These are phyloP conservation scores for Drosophila mayri DNA, from an alignment of 1,140 invertebrate genomes.

Conservation along the genomic window DNA sequence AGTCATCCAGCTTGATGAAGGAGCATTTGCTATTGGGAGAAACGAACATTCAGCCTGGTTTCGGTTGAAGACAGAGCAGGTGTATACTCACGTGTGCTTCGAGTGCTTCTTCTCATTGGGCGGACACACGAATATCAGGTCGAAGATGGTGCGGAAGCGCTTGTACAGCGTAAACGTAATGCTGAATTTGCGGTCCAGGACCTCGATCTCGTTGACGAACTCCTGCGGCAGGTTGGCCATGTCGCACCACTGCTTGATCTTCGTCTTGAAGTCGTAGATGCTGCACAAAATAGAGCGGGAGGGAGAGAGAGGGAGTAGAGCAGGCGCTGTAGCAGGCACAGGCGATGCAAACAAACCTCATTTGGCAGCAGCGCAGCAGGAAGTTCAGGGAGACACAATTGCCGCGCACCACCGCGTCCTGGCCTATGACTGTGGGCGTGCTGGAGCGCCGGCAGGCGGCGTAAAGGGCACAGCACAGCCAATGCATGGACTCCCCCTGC, in stretches of 20 bases:
- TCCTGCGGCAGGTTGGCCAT: constrained; percentile 95
- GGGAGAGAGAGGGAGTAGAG: neutral
- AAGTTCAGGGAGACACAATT: constrained; percentile 97
- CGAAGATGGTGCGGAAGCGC: constrained; percentile 96
- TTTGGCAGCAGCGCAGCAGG: constrained; percentile 93
- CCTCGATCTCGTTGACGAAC: constrained; percentile 93
- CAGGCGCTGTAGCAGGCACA: neutral
- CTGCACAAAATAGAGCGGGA: constrained; percentile 84
- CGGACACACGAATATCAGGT: constrained; percentile 90
- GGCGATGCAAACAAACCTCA: constrained; percentile 88
- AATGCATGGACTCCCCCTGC: constrained; percentile 96
- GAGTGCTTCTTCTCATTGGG: constrained; percentile 89
- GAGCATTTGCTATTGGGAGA: constrained; percentile 84
- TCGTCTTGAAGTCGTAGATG: constrained; percentile 97
- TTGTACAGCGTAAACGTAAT: constrained; percentile 98
- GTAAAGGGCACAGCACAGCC: constrained; percentile 97
- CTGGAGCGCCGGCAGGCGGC: constrained; percentile 93
- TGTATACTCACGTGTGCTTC: constrained; percentile 86
- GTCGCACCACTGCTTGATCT: constrained; percentile 98
- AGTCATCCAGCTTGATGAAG: constrained; percentile 94
- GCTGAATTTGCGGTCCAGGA: constrained; percentile 96
- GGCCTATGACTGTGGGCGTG: constrained; percentile 91
- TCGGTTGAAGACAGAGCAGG: too few species aligned
- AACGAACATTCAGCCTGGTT: too few species aligned
- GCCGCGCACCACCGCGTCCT: constrained; percentile 91